Base-by-base conservation (phyloP, 2,888 invertebrate genomes). In the Harpagoxenus sublaevis region DNA sequence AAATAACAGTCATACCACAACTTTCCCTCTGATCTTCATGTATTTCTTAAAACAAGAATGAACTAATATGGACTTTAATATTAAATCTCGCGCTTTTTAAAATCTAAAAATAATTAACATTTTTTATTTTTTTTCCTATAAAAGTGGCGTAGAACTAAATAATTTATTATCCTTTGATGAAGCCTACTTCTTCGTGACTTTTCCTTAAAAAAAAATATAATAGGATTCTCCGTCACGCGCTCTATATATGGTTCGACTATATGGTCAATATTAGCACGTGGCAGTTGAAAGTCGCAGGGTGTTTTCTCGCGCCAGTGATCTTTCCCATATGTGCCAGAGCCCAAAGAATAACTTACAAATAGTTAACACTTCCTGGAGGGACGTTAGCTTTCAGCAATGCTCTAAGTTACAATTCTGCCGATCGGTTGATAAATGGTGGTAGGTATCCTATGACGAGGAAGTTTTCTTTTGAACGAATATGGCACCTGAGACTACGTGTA, bases 301-400 rank as follows among this genome's bases (percentile, higher is more conserved):
- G 66, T 82, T 90, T 88, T 86, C 86, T 89, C 81, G 68, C 66
- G 10, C 84, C 75, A 77, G 82, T 85, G 90, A 90, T 89, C 84
- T 83, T 57, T 45, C 75, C 89, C 93, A 91, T 86, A 88, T 92
- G 92, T 89, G 88, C 28, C 60, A 18, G n/a, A 83, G 83, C 86
- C 83, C 79, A 77, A 62, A 82, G 63, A 89, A 86, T 87, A 89
- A 89, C 89, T 91, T 91, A 92, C 88, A 91, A 89, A 87, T 91
- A 91, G 91, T 93, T 92, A 93, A 91, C 90, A 83, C 89, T 92
- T 93, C 93, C 92, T 91, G 91, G 84, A 86, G 84, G 73, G 81
- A 78, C 79, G 23, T 53, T 23, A 35, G 78, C 85, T 83, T 83
- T 89, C 86, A 65, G 35, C 86, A 60, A 63, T 45, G 42, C n/a